phyloP scores from a whole-genome alignment of 2,888 invertebrate genomes.

The Plemyria rubiginata region DNA sequence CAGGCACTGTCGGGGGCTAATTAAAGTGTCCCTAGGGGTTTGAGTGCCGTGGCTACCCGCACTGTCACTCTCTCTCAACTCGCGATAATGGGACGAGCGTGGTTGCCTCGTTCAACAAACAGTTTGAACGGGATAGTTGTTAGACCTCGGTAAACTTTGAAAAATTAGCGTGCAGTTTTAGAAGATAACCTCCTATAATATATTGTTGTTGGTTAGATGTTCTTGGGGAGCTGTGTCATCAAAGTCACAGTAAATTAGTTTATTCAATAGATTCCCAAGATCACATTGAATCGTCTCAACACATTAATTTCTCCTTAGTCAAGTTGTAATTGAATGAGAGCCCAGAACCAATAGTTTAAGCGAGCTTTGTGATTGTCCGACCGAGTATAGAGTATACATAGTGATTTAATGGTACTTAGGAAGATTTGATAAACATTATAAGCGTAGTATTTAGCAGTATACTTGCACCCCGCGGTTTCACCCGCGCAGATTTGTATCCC shows the following conservation, averaged over 20 bases:
- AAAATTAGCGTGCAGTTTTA: slow-evolving; percentile 17
- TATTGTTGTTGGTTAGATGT: slow-evolving; percentile 12
- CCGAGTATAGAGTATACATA: background rate
- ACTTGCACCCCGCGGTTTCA: too few species aligned
- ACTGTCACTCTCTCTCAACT: slow-evolving; percentile 50
- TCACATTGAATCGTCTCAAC: background rate
- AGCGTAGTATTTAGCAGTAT: too few species aligned
- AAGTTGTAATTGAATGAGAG: background rate
- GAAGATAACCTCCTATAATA: slow-evolving; percentile 11
- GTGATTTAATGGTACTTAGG: background rate
- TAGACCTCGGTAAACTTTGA: slow-evolving; percentile 19
- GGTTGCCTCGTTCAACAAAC: slow-evolving; percentile 17
- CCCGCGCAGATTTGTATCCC: too few species aligned
- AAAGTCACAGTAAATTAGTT: background rate
- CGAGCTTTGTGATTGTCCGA: background rate
- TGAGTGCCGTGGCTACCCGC: slow-evolving; percentile 45
- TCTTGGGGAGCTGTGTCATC: slow-evolving; percentile 1
- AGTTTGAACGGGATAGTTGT: slow-evolving; percentile 20
- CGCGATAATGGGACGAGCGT: slow-evolving; percentile 31
- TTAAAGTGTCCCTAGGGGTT: slow-evolving; percentile 49
- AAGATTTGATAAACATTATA: too few species aligned
- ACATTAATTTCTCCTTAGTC: background rate
- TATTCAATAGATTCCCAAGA: background rate
- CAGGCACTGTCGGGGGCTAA: slow-evolving; percentile 44
- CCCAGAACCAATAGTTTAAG: slow-evolving; percentile 1